These are phyloP conservation scores for Planococcus citri DNA, from an alignment of 1,140 invertebrate genomes.

Conservation along the genomic window DNA sequence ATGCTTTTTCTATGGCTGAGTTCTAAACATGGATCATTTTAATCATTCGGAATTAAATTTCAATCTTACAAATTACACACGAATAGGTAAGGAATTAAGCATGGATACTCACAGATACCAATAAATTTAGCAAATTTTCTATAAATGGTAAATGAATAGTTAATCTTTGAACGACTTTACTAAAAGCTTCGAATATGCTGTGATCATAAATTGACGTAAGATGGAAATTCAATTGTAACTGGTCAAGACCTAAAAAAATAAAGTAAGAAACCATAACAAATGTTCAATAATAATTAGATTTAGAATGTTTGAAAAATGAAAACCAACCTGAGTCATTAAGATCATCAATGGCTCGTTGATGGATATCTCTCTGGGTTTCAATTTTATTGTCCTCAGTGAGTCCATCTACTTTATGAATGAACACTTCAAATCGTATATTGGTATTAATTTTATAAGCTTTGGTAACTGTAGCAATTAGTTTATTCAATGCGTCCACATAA, in stretches of 20 bases:
- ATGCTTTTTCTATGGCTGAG: slow-evolving; percentile 95
- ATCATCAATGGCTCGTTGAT: slow-evolving; percentile 91
- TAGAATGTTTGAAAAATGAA: too few relatives aligned
- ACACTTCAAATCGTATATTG: slow-evolving; percentile 95
- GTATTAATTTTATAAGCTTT: slow-evolving; percentile 94
- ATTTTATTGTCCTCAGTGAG: slow-evolving; percentile 98
- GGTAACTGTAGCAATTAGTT: slow-evolving; percentile 81
- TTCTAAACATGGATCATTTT: slow-evolving; percentile 51
- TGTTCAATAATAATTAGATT: slow-evolving; percentile 13
- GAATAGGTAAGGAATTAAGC: not conserved
- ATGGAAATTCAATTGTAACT: slow-evolving; percentile 88
- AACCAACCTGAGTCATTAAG: slow-evolving; percentile 76
- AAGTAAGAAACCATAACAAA: slow-evolving; percentile 14
- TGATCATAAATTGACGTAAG: slow-evolving; percentile 99
- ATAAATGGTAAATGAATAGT: slow-evolving; percentile 93
- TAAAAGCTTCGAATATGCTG: slow-evolving; percentile 99
- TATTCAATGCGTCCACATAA: slow-evolving; percentile 88
- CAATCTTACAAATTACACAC: not conserved
- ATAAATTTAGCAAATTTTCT: slow-evolving; percentile 97
- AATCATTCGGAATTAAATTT: not conserved
- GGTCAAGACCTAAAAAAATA: slow-evolving; percentile 46
- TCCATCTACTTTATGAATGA: slow-evolving; percentile 97
- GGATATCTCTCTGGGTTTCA: slow-evolving; percentile 95
- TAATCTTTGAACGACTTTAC: slow-evolving; percentile 98
- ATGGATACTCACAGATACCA: slow-evolving; percentile 76